Base-by-base conservation (phyloP, 2,113 vertebrate species). In the Nycticryphes semicollaris region DNA sequence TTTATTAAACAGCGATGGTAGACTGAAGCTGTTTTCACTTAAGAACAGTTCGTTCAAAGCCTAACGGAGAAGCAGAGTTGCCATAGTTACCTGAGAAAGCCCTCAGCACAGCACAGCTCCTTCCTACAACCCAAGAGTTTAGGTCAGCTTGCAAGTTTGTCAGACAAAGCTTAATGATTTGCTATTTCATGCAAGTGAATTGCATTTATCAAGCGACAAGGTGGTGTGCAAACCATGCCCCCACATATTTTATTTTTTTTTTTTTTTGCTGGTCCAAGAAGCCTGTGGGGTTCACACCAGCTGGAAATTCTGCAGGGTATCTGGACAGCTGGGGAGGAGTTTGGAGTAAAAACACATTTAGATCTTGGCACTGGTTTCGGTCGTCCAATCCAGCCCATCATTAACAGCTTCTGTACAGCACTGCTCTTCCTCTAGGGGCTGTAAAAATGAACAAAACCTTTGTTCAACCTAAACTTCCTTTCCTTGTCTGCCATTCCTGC, bases 401-500 rank as follows among this genome's bases (percentile, higher is more conserved):
- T 98, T 98, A 98, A 97, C 98, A 97, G 98, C 98, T 98, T 98
- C 98, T 98, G 98, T 97, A 97, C 54, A 93, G 85, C 92, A 94
- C 93, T 97, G 95, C 91, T 97, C 97, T 97, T 97, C 95, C 97
- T 98, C 97, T 83, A 97, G 97, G 97, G 96, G 96, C 97, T 97
- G 87, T 97, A 94, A 97, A 98, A 98, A 97, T 96, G 96, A 98
- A 98, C 87, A 87, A 95, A 98, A 96, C 96, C 97, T 97, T 98
- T 97, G 95, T 97, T 97, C 97, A 96, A 96, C 94, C 96, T 97
- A 96, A 97, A 97, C 97, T 98, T 98, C 97, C 97, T 97, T 90
- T 94, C 92, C 97, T 96, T 90, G 95, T 97, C 95, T 89, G 89
- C 90, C 3, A 33, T 96, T 97, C 89, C 87, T 97, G 83, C 91